Conservation (phyloP, 2,797 vertebrate genomes). For the Falco peregrinus region DNA sequence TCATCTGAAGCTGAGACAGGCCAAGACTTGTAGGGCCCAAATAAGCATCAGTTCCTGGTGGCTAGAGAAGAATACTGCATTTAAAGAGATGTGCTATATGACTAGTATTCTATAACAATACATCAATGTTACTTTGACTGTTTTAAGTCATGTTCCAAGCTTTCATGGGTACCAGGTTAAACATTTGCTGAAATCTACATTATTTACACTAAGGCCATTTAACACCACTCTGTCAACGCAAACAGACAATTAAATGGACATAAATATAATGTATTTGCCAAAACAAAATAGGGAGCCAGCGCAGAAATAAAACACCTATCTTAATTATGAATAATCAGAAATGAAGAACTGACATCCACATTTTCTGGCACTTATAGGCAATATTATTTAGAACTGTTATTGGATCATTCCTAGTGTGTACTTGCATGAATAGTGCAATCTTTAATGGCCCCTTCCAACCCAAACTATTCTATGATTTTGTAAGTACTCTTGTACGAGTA, state of each 20-base stretch:
- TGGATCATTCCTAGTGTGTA: neutral
- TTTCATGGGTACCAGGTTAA: neutral
- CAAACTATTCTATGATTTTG: neutral
- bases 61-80: neutral
- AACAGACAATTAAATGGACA: neutral
- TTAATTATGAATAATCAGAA: neutral
- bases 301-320: neutral
- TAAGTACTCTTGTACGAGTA: neutral
- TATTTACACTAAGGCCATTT: neutral
- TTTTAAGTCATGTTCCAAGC: neutral
- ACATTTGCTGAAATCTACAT: neutral
- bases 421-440: neutral
- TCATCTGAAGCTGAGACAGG: neutral
- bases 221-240: neutral
- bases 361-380: neutral
- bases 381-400: neutral
- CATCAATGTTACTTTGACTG: neutral
- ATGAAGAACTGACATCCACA: neutral
- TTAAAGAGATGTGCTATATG: neutral
- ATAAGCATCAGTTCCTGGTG: neutral
- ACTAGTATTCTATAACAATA: neutral
- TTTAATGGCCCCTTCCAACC: neutral
- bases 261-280: neutral
- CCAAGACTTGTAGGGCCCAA: neutral
- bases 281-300: neutral